phyloP scores from a whole-genome alignment of 2,888 invertebrate species.

The Sesia bembeciformis region DNA sequence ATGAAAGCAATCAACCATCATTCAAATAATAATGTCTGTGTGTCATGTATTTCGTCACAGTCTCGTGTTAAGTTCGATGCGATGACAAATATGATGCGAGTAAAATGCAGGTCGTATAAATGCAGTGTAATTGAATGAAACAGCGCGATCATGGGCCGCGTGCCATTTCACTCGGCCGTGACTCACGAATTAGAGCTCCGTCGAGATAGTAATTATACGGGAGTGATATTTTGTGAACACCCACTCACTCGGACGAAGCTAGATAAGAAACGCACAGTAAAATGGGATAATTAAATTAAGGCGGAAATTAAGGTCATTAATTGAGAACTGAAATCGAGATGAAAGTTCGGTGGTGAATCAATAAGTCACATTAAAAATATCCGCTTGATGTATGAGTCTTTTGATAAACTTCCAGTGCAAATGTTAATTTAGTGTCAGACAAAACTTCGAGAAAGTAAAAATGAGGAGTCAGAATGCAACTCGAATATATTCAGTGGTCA shows the following conservation, averaged over 20 bases:
- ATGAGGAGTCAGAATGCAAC: too few relatives aligned
- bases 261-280: conserved; percentile 40
- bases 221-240: conserved; percentile 59
- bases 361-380: too few relatives aligned
- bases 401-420: too few relatives aligned
- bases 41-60: conserved; percentile 15
- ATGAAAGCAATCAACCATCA: conserved; percentile 22
- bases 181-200: conserved; percentile 70
- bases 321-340: too few relatives aligned
- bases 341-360: too few relatives aligned
- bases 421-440: too few relatives aligned
- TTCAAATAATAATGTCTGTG: conserved; percentile 13
- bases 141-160: conserved; percentile 47
- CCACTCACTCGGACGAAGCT: conserved; percentile 35
- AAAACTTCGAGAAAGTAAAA: too few relatives aligned
- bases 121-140: conserved; percentile 58
- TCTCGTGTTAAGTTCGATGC: conserved; percentile 18
- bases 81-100: conserved; percentile 42
- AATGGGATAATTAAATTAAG: conserved; percentile 52
- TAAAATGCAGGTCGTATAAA: conserved; percentile 55
- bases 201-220: conserved; percentile 60
- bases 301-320: conserved; percentile 48
- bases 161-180: conserved; percentile 65
- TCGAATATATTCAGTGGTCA: too few relatives aligned
- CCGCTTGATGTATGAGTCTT: too few relatives aligned